Percentiles rank a stretch among this genome's conserved stretches.
Evolutionary conservation across 1,140 invertebrate species (phyloP).

Genomic region (Bombus superbus): DNA sequence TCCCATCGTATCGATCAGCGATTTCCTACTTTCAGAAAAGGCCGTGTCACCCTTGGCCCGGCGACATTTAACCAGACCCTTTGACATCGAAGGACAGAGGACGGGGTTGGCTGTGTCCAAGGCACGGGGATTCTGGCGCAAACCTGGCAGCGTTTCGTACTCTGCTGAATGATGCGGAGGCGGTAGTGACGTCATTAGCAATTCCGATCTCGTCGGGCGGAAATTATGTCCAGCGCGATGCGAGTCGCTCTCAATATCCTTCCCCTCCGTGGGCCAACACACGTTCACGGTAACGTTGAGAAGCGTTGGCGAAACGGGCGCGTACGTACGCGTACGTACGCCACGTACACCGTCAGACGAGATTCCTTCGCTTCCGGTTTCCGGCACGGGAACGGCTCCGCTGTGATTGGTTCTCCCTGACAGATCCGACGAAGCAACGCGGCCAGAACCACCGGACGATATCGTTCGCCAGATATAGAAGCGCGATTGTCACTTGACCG

Average conservation of each 20-base stretch:
- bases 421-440: conserved; percentile 60
- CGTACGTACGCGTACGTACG: conserved; percentile 16
- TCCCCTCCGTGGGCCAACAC: conserved; percentile 55
- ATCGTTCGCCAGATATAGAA: conserved; percentile 68
- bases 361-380: conserved; percentile 82
- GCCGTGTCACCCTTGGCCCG: background rate
- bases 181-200: conserved; percentile 83
- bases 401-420: conserved; percentile 75
- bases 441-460: conserved; percentile 56
- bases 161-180: conserved; percentile 79
- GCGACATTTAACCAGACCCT: background rate
- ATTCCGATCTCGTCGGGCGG: conserved; percentile 84
- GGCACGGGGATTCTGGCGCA: background rate
- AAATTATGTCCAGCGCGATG: conserved; percentile 83
- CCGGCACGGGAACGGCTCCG: conserved; percentile 75
- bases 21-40: conserved; percentile 6
- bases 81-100: background rate
- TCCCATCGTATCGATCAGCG: background rate
- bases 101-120: background rate
- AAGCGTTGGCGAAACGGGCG: conserved; percentile 40
- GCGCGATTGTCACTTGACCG: conserved; percentile 57
- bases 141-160: conserved; percentile 38
- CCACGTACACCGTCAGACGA: conserved; percentile 68
- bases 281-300: conserved; percentile 33
- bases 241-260: conserved; percentile 83